These are phyloP conservation scores for Diabrotica virgifera DNA, from an alignment of 1,140 invertebrate species.

Conservation along the genomic window DNA sequence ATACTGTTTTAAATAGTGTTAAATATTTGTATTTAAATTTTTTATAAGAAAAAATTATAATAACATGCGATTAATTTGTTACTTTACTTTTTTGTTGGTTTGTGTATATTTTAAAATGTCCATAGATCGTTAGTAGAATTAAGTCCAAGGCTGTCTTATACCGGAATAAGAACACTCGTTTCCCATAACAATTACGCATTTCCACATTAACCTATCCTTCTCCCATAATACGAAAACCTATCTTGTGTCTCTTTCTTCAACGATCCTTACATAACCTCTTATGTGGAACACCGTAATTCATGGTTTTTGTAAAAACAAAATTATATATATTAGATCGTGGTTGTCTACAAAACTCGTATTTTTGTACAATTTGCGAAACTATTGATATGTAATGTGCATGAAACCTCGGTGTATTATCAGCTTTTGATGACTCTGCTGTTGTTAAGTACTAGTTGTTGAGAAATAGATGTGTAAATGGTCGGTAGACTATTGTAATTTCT, in stretches of 20 bases:
- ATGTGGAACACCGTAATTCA: constrained; percentile 18
- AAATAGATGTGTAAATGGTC: neutral
- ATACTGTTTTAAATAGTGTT: too few relatives aligned
- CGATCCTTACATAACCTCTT: constrained; percentile 9
- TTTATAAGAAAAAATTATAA: neutral
- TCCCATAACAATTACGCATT: constrained; percentile 15
- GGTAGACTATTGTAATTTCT: neutral
- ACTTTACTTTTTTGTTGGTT: neutral
- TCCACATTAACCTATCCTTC: neutral
- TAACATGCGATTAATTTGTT: neutral
- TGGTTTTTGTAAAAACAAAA: constrained; percentile 15
- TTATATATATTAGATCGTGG: constrained; percentile 11
- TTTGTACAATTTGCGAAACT: constrained; percentile 15
- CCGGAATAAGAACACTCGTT: constrained; percentile 10
- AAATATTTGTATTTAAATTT: neutral
- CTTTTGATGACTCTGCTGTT: constrained; percentile 5
- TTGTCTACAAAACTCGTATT: constrained; percentile 6
- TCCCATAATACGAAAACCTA: neutral
- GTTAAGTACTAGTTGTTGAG: neutral
- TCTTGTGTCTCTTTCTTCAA: neutral
- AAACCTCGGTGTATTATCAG: constrained; percentile 6
- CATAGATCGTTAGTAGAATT: neutral
- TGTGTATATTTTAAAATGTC: neutral
- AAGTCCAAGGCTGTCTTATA: neutral
- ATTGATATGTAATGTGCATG: constrained; percentile 13